phyloP scores from a whole-genome alignment of 2,113 vertebrate species.

The Desmodus rotundus region DNA sequence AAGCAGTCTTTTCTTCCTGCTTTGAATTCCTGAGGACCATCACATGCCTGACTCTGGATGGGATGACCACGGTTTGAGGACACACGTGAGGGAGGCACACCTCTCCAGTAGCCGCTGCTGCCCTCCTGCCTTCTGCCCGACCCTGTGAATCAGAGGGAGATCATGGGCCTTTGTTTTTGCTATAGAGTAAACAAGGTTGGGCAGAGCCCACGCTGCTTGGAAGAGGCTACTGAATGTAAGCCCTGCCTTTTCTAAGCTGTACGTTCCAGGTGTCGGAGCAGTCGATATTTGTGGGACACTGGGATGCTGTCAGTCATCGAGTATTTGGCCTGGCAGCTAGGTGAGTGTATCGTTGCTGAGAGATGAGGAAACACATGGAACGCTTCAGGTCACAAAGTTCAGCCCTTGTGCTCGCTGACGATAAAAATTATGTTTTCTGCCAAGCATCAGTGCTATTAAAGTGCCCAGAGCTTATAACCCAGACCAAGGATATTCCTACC shows the following conservation, averaged over 20 bases:
- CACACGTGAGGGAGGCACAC: neutral
- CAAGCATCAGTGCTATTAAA: neutral
- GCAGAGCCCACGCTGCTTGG: neutral
- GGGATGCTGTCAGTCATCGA: neutral
- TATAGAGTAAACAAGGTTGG: neutral
- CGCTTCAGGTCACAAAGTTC: neutral
- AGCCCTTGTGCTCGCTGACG: neutral
- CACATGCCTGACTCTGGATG: neutral
- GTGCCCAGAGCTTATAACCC: neutral
- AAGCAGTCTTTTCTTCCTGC: neutral
- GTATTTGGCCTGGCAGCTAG: constrained; percentile 34
- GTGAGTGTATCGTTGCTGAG: neutral
- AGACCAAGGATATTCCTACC: neutral
- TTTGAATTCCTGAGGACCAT: neutral
- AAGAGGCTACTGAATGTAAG: neutral
- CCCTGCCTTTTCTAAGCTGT: neutral
- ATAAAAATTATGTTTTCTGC: neutral
- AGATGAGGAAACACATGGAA: constrained; percentile 33
- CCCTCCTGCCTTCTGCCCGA: neutral
- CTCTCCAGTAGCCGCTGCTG: neutral
- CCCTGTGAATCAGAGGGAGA: neutral
- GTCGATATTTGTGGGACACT: constrained; percentile 9
- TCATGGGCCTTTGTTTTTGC: neutral
- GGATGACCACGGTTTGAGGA: neutral
- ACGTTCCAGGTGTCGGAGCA: neutral